Conservation (phyloP, 2,888 invertebrate species). For the Drosophila mulleri region DNA sequence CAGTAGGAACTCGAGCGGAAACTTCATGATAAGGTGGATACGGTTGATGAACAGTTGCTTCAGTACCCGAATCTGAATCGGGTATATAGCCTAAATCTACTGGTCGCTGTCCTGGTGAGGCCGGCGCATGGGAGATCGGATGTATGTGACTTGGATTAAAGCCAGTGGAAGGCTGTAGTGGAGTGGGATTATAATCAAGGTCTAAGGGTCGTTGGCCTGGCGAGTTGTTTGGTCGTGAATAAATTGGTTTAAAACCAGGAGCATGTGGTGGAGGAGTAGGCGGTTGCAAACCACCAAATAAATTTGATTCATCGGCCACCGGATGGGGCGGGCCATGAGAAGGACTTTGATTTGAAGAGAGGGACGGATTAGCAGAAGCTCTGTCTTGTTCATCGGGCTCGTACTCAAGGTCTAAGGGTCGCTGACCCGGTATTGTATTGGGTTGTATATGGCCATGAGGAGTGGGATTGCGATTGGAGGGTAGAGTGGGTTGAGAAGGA, state of each 20-base stretch:
- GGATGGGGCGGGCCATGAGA: not conserved
- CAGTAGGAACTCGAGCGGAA: not conserved
- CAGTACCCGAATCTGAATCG: conserved; percentile 6
- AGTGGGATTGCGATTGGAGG: not conserved
- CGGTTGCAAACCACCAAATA: conserved; percentile 61
- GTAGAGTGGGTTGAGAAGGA: not conserved
- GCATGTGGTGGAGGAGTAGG: conserved; percentile 34
- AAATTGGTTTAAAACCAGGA: not conserved
- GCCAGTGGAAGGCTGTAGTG: not conserved
- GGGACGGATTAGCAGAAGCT: not conserved
- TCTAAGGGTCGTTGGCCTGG: conserved; percentile 46
- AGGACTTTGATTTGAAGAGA: conserved; percentile 14
- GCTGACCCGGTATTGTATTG: conserved; percentile 28
- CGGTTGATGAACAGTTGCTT: conserved; percentile 13
- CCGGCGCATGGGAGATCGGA: not conserved
- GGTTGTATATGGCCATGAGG: not conserved
- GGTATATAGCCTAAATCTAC: conserved; percentile 37
- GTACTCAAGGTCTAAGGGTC: conserved; percentile 37
- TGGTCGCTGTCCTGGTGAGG: conserved; percentile 37
- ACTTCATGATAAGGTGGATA: not conserved
- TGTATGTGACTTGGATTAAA: not conserved
- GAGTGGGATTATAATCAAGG: conserved; percentile 27
- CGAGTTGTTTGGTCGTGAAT: not conserved
- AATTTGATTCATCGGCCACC: conserved; percentile 17
- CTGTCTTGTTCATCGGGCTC: conserved; percentile 14